Conservation (phyloP, 2,888 invertebrate species). For the Mechanitis mazaeus region DNA sequence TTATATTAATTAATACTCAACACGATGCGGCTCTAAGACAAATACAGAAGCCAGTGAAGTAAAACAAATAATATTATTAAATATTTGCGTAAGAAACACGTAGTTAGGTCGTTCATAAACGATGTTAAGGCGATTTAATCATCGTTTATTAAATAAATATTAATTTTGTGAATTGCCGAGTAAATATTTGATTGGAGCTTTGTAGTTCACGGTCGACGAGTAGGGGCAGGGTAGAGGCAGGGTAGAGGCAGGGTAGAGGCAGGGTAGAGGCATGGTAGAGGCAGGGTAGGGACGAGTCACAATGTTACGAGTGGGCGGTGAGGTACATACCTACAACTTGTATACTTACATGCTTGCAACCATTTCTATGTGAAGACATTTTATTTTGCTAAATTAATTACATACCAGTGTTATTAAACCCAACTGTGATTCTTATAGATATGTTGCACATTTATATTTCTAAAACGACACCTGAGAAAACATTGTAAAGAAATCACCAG, state of each 20-base stretch:
- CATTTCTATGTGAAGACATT: too few species aligned
- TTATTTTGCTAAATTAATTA: too few species aligned
- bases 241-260: constrained; percentile 38
- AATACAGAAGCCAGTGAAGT: constrained; percentile 10
- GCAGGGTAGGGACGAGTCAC: constrained; percentile 25
- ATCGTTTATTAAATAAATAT: constrained; percentile 53
- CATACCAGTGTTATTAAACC: too few species aligned
- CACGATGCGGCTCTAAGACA: not conserved
- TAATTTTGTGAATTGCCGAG: constrained; percentile 59
- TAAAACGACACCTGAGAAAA: constrained; percentile 47
- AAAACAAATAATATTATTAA: constrained; percentile 17
- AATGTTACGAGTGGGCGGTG: constrained; percentile 25
- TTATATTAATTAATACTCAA: not conserved
- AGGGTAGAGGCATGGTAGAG: constrained; percentile 36
- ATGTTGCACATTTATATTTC: too few species aligned
- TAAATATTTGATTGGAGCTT: constrained; percentile 50
- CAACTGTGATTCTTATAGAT: too few species aligned
- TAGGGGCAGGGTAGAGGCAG: constrained; percentile 38
- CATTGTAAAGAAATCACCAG: constrained; percentile 31
- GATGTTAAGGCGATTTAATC: constrained; percentile 38
- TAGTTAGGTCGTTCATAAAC: constrained; percentile 35
- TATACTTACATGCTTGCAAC: too few species aligned
- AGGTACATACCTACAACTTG: not conserved
- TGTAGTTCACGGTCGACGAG: constrained; percentile 49
- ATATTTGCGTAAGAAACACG: constrained; percentile 28